Conservation (phyloP, 2,113 vertebrate genomes). For the Tachycineta bicolor region DNA sequence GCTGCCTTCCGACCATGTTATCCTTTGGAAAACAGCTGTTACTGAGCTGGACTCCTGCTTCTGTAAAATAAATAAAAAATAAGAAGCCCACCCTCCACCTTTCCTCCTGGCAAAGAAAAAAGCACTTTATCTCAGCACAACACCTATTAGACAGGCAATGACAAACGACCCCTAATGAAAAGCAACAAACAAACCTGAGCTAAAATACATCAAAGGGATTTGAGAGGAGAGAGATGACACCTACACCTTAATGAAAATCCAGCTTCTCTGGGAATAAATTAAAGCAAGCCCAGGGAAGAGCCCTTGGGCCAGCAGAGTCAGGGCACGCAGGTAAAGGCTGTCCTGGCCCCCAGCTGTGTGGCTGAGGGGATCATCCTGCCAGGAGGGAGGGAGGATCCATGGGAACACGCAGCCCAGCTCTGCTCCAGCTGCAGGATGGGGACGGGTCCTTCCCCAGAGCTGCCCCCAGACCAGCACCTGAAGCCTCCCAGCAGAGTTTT, state of each 20-base stretch:
- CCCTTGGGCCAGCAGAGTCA: not conserved
- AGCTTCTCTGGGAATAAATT: slow-evolving; percentile 16
- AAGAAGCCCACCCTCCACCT: not conserved
- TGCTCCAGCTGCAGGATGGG: not conserved
- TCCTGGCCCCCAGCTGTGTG: not conserved
- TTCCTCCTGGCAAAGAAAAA: not conserved
- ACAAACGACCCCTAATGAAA: slow-evolving; percentile 13
- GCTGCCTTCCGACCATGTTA: not conserved
- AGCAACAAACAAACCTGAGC: slow-evolving; percentile 44
- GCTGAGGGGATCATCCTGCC: not conserved
- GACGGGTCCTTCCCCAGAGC: not conserved
- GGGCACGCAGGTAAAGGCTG: not conserved
- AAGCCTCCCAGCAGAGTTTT: not conserved
- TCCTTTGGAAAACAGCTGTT: not conserved
- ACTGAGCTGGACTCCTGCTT: not conserved
- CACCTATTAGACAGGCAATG: slow-evolving; percentile 42
- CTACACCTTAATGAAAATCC: slow-evolving; percentile 21
- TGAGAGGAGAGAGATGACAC: not conserved
- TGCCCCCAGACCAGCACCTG: not conserved
- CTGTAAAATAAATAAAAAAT: not conserved
- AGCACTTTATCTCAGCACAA: not conserved
- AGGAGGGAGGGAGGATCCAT: not conserved
- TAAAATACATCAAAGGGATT: not conserved
- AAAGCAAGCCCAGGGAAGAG: not conserved
- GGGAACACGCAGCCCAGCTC: not conserved